phyloP scores from a whole-genome alignment of 2,888 invertebrate species.

The Neocrepidodera transversa region DNA sequence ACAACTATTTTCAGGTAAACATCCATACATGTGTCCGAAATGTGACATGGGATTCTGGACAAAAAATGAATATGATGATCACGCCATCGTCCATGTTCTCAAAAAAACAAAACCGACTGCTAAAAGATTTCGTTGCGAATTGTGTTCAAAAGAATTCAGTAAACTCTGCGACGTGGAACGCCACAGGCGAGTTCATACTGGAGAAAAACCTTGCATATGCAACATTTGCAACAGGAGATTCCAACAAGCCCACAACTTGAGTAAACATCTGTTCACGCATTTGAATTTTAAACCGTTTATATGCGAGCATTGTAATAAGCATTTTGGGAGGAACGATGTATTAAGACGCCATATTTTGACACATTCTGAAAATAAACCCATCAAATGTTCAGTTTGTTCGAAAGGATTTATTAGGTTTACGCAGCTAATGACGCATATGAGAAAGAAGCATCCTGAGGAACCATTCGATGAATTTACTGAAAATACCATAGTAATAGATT shows the following conservation, averaged over 20 bases:
- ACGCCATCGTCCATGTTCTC: constrained; percentile 52
- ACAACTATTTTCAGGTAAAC: constrained; percentile 54
- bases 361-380: constrained; percentile 56
- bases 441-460: constrained; percentile 41
- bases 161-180: constrained; percentile 57
- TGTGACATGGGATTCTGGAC: constrained; percentile 53
- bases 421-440: constrained; percentile 49
- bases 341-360: constrained; percentile 56
- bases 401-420: constrained; percentile 53
- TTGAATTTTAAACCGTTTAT: constrained; percentile 55
- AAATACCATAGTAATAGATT: background rate
- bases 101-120: constrained; percentile 45
- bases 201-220: constrained; percentile 57
- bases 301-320: constrained; percentile 57
- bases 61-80: constrained; percentile 48
- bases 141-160: constrained; percentile 54
- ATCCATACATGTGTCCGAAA: constrained; percentile 54
- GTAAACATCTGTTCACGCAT: constrained; percentile 57
- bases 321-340: constrained; percentile 57
- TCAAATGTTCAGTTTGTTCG: constrained; percentile 51
- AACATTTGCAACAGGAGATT: constrained; percentile 53
- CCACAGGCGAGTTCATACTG: constrained; percentile 57
- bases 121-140: constrained; percentile 53
- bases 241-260: constrained; percentile 57
- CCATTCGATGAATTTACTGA: constrained; percentile 13